Base-by-base conservation (phyloP, 2,797 vertebrate species). In the Otolemur crassicaudatus region DNA sequence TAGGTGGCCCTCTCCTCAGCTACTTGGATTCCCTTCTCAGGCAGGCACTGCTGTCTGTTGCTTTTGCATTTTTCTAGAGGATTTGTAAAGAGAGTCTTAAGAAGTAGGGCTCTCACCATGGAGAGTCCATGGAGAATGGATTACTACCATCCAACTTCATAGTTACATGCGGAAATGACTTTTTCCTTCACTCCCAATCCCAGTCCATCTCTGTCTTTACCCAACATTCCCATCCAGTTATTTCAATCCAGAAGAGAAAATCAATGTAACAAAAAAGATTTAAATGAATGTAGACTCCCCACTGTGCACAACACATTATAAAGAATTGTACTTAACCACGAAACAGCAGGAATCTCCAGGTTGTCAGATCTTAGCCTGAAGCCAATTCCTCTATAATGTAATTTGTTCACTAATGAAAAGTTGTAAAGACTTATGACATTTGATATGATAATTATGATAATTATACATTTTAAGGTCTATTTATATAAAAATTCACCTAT, bases 221-320 rank as follows among this genome's bases (percentile, higher is more conserved):
- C 13, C 11, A 0, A 61, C 37, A 25, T 84, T 77, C 43, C 27
- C 73, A 20, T 16, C 20, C 37, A 67, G 5, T 84, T 27, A 85
- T 69, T 91, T 58, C 56, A 70, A 25, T 49, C 49, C 56, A 25
- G 87, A 79, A 80, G 49, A 79, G 34, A 79, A 93, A 90, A 60
- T 84, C 58, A 58, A 87, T 63, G 49, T 43, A 31, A 65, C 77
- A 93, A 40, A 83, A 60, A 67, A 31, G 43, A 56, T 65, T 76
- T 80, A 58, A 73, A 43, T 2, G 25, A 60, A 53, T 2, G 29
- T 23, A 40, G 53, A 31, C 3, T 75, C 31, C 11, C 17, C 12
- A 37, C 20, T 37, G 19, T 83, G 79, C 46, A 16, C 43, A 49
- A 63, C 7, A 69, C 5, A 31, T 29, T 40, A 65, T 31, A 58